Conservation (phyloP, 2,797 vertebrate species). For the Helostoma temminkii region DNA sequence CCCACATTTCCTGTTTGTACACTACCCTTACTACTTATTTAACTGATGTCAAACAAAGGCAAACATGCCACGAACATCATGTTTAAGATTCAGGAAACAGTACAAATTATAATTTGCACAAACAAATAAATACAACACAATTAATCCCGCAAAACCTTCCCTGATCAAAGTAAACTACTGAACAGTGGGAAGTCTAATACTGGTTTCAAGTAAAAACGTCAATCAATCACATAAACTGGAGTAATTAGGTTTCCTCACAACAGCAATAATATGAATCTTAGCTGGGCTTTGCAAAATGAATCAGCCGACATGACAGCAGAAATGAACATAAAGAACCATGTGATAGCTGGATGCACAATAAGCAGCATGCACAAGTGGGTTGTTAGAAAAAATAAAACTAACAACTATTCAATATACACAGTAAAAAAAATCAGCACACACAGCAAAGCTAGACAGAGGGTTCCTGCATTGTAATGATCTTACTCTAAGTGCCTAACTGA, state of each 20-base stretch:
- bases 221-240: constrained; percentile 61
- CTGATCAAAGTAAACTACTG: constrained; percentile 23
- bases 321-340: constrained; percentile 30
- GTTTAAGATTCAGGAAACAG: no score
- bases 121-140: constrained; percentile 10
- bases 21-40: no score
- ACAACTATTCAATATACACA: constrained; percentile 69
- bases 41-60: no score
- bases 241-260: constrained; percentile 60
- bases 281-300: constrained; percentile 50
- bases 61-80: no score
- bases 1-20: no score
- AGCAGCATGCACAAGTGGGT: constrained; percentile 36
- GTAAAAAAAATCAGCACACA: constrained; percentile 64
- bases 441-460: constrained; percentile 66
- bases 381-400: constrained; percentile 71
- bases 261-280: constrained; percentile 58
- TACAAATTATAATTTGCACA: not conserved
- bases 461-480: constrained; percentile 78
- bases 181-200: constrained; percentile 25
- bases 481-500: constrained; percentile 76
- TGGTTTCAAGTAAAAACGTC: constrained; percentile 30
- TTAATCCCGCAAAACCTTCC: not conserved
- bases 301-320: constrained; percentile 35
- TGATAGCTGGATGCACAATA: constrained; percentile 45